Evolutionary conservation across 53 echinoderm and acorn worm genomes (phyloP), one percentile per base, ranked within the genome.

Genomic region (Echinometra lucunter): DNA sequence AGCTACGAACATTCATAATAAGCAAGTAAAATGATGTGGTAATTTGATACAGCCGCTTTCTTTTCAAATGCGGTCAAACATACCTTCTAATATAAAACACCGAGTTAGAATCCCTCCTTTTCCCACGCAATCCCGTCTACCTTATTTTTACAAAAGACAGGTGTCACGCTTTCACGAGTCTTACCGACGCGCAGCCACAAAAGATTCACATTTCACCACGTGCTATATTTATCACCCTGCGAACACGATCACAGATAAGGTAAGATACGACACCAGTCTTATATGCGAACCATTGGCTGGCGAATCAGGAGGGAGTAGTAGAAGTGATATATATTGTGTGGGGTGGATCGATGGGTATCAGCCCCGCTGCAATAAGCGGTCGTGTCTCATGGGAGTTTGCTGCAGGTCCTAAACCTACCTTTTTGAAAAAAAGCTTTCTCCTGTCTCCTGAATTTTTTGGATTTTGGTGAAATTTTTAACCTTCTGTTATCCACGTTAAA

Each of bases 131-230:
- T 42, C 6, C 44, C 44, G 81, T 40, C 44, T 23, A 81, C 81
- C 81, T 81, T 81, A 81, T 81, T 81, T 81, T 81, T 16, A 81
- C 81, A 81, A 81, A 81, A 42, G 81, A 81, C 81, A 81, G 44
- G 81, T 81, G 81, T 21, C 44, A 81, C 44, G 81, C 81, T 81
- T 16, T 81, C 42, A 81, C 44, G 81, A 44, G 44, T 21, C 42
- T 23, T 35, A 72, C 32, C 40, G 44, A 81, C 44, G 81, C 44
- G 81, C 81, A 44, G 81, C 81, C 81, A 81, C 44, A 81, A 81
- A 23, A 44, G 81, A 2, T 44, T 40, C 81, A 81, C 44, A 23
- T 81, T 81, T 21, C 42, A 44, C 81, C 81, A 81, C 81, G 81
- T 44, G 81, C 81, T 81, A 81, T 81, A 81, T 81, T 81, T 81